Evolutionary conservation across 2,888 invertebrate genomes (phyloP), one percentile per base, ranked within the genome.

Genomic region (Lissonota sp.): DNA sequence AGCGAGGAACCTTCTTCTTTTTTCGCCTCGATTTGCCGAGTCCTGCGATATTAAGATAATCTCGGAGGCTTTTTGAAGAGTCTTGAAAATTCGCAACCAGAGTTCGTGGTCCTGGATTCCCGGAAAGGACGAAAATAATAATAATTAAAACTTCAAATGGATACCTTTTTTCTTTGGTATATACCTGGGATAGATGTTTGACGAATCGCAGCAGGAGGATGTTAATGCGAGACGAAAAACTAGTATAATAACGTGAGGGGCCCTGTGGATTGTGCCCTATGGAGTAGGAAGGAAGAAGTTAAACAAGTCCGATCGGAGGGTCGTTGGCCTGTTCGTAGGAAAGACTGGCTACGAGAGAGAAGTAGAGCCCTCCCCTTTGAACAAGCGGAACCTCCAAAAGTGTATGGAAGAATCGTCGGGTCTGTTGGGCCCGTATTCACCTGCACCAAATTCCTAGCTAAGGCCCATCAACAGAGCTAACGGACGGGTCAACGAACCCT

Each of bases 391-490:
- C 26, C 63, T 26, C 26, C 26, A 26, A 26, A 26, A 26, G 26
- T 26, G 26, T 26, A 42, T 62, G 66, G 75, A 42, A 42, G 44
- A 63, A 55, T 62, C 53, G 64, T 51, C 74, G 37, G 70, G 53
- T 44, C 63, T 57, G 62, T 76, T 75, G 57, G 80, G 74, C 53
- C 79, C 12, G 62, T 66, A 85, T 89, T 91, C 92, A 92, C 91
- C 92, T 92, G 91, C 92, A 92, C 90, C 90, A 89, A 92, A 92
- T 92, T 92, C 91, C 91, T 91, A 91, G 89, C 87, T 89, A 55
- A 12, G 86, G 86, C 85, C 87, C 86, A 86, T 83, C 81, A 14
- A 49, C 66, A 46, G 64, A 84, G 26, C 58, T 55, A 16, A 57
- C 67, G 55, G 57, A 49, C 26, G 84, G 91, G 91, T 89, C 90